Evolutionary conservation across 2,888 invertebrate species (phyloP).

Genomic region (Gryllus longicercus): DNA sequence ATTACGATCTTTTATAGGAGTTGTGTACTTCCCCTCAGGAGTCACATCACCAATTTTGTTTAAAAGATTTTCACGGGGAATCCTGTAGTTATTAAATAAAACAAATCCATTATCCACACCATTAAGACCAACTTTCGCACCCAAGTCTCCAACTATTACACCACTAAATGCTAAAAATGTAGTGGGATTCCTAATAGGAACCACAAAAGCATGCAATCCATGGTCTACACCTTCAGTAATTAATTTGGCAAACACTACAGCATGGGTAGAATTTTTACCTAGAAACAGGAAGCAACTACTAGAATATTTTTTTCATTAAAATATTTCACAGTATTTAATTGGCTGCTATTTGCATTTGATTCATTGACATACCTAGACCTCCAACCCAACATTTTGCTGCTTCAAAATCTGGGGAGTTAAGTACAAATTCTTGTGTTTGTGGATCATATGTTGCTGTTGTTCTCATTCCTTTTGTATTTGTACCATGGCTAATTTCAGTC

Average conservation of each 20-base stretch:
- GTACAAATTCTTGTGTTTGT: constrained; percentile 65
- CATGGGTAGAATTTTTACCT: constrained; percentile 51
- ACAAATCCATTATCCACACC: constrained; percentile 56
- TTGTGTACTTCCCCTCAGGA: constrained; percentile 80
- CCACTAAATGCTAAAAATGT: constrained; percentile 49
- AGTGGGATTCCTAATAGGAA: constrained; percentile 49
- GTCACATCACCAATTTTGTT: constrained; percentile 88
- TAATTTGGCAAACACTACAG: constrained; percentile 54
- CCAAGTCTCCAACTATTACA: constrained; percentile 56
- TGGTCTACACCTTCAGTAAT: constrained; percentile 51
- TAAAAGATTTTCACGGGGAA: constrained; percentile 78
- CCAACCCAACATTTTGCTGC: constrained; percentile 85
- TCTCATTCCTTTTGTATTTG: constrained; percentile 82
- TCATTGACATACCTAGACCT: constrained; percentile 54
- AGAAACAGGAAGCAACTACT: not conserved
- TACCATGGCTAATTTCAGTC: constrained; percentile 88
- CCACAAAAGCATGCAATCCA: constrained; percentile 55
- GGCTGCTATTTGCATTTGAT: too few species aligned
- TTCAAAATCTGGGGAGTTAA: constrained; percentile 73
- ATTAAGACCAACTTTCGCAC: constrained; percentile 55
- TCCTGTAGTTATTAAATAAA: constrained; percentile 76
- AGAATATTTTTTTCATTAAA: too few species aligned
- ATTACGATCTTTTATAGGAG: constrained; percentile 84
- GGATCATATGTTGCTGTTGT: constrained; percentile 80
- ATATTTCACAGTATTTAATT: too few species aligned